Conservation (phyloP, 2,888 invertebrate genomes). For the Anticlea derivata region DNA sequence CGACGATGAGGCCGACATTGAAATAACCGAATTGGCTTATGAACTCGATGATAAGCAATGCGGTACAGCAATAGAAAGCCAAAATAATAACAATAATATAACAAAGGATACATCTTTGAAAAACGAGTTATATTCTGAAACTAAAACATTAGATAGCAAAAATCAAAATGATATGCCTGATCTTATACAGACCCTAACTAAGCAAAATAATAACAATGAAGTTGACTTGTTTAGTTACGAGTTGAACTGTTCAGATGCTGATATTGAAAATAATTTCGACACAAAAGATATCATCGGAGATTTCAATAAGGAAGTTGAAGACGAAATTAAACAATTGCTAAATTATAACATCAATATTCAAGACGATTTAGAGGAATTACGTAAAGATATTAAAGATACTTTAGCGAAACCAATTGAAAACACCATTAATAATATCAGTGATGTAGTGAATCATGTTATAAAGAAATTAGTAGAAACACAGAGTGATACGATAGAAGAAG, state of each 20-base stretch:
- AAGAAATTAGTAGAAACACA: conserved; percentile 75
- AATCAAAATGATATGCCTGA: conserved; percentile 69
- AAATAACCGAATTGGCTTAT: conserved; percentile 61
- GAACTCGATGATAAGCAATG: conserved; percentile 54
- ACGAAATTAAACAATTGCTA: conserved; percentile 80
- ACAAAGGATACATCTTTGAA: conserved; percentile 29
- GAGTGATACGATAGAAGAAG: conserved; percentile 52
- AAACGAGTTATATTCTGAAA: conserved; percentile 40
- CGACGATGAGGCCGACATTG: conserved; percentile 75
- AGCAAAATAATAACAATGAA: conserved; percentile 65
- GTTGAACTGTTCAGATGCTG: conserved; percentile 63
- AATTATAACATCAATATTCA: conserved; percentile 77
- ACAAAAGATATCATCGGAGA: conserved; percentile 82
- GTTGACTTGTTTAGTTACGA: conserved; percentile 52
- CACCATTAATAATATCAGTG: conserved; percentile 80
- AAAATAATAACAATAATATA: conserved; percentile 72
- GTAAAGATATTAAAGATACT: conserved; percentile 78
- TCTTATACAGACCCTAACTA: conserved; percentile 70
- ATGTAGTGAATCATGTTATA: conserved; percentile 79
- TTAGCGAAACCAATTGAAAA: conserved; percentile 78
- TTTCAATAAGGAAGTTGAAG: conserved; percentile 84
- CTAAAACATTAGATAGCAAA: conserved; percentile 48
- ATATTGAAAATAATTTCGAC: conserved; percentile 76
- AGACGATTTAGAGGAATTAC: conserved; percentile 74
- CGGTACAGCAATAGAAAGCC: conserved; percentile 45